Conservation (phyloP, 2,113 vertebrate genomes). For the Eudyptes chrysolophus region DNA sequence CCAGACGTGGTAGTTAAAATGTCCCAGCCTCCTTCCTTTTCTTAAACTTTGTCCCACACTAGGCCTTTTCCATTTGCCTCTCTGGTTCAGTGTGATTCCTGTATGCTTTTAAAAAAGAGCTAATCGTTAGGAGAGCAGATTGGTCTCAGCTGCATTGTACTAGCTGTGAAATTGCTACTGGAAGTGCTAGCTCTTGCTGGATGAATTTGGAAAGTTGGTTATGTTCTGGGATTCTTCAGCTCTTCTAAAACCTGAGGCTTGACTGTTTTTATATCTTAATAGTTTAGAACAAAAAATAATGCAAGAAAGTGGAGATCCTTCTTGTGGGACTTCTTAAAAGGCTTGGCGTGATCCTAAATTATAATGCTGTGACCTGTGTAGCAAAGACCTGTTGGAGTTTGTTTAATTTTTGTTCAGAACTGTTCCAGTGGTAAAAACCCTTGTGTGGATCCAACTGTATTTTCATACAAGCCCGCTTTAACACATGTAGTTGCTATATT, state of each 20-base stretch:
- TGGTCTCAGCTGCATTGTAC: background rate
- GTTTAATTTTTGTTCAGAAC: background rate
- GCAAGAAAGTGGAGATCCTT: background rate
- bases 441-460: background rate
- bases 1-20: background rate
- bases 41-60: background rate
- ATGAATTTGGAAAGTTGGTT: background rate
- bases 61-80: background rate
- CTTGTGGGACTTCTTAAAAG: background rate
- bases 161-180: background rate
- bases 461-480: background rate
- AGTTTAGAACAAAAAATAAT: background rate
- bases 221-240: background rate
- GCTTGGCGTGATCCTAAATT: background rate
- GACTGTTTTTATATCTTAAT: background rate
- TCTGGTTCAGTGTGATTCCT: background rate
- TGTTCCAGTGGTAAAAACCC: background rate
- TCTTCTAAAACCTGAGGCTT: background rate
- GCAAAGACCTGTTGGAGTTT: background rate
- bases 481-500: rapidly evolving
- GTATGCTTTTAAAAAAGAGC: background rate
- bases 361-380: background rate
- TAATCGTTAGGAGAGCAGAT: background rate
- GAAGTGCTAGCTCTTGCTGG: background rate
- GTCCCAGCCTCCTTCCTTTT: background rate